A percentile compares a stretch with the other conserved stretches of the same genome.
phyloP scores from a whole-genome alignment of 2,113 vertebrate genomes.

The Oreochromis tanganicae region DNA sequence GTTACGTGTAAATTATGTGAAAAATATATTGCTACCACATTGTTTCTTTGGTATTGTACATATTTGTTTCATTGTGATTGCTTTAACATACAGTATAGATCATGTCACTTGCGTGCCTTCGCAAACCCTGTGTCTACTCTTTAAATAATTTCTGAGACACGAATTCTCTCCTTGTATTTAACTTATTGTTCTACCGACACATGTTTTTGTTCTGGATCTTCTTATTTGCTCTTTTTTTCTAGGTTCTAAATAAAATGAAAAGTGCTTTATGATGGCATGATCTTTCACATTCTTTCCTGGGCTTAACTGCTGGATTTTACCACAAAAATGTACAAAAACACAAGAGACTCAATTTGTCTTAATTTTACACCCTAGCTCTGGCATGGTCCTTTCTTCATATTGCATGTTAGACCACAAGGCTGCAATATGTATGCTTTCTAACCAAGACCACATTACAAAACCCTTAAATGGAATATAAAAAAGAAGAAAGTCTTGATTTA shows the following conservation, averaged over 20 bases:
- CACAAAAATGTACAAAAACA: neutral
- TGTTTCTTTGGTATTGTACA: conserved; percentile 57
- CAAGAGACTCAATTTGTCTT: neutral
- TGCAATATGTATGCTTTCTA: neutral
- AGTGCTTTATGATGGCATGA: neutral
- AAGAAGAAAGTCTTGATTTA: neutral
- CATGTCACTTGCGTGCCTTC: conserved; percentile 17
- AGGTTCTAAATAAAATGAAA: conserved; percentile 58
- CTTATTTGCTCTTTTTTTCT: conserved; percentile 18
- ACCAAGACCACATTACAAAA: neutral
- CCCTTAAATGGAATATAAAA: neutral
- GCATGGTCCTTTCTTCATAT: neutral
- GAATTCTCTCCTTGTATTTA: conserved; percentile 42
- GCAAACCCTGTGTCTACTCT: neutral
- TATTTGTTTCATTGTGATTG: conserved; percentile 47
- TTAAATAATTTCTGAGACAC: conserved; percentile 31
- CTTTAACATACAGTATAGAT: conserved; percentile 26
- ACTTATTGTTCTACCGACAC: conserved; percentile 66
- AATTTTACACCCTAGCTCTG: neutral
- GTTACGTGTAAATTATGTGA: conserved; percentile 62
- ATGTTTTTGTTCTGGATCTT: conserved; percentile 23
- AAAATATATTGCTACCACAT: conserved; percentile 23
- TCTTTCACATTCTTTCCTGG: neutral
- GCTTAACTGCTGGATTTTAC: neutral
- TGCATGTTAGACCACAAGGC: neutral